These are phyloP conservation scores for Paramormyrops kingsleyae DNA, from an alignment of 2,113 vertebrate genomes.

Conservation along the genomic window DNA sequence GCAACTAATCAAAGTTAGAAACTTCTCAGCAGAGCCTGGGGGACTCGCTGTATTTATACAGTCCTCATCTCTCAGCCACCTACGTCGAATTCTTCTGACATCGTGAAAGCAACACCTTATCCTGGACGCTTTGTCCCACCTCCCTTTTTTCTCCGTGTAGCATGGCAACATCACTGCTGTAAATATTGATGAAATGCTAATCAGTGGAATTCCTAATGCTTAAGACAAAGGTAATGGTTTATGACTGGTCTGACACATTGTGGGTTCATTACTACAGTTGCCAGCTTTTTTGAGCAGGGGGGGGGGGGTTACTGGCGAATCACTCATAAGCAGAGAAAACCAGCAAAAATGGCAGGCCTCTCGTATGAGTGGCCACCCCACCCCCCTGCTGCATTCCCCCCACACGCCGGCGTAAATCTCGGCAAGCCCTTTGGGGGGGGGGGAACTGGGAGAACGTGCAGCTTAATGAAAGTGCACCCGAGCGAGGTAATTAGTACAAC, in stretches of 20 bases:
- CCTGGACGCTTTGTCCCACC: not conserved
- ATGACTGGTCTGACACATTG: slow-evolving; percentile 20
- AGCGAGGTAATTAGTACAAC: not conserved
- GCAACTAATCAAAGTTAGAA: slow-evolving; percentile 29
- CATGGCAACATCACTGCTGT: slow-evolving; percentile 33
- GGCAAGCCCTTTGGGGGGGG: not conserved
- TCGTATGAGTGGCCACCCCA: not conserved
- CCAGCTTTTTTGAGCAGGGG: not conserved
- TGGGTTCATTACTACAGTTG: not conserved
- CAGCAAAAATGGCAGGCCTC: not conserved
- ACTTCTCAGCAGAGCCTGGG: slow-evolving; percentile 10
- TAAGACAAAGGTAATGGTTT: slow-evolving; percentile 40
- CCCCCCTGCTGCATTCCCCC: not conserved
- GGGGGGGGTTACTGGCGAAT: not conserved
- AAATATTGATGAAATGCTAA: slow-evolving; percentile 51
- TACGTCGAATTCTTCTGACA: slow-evolving; percentile 23
- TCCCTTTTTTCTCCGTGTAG: slow-evolving; percentile 29
- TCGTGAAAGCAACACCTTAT: slow-evolving; percentile 29
- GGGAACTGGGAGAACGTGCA: not conserved
- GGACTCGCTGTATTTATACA: slow-evolving; percentile 28
- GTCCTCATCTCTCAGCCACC: slow-evolving; percentile 34
- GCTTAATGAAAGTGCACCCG: not conserved
- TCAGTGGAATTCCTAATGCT: slow-evolving; percentile 39
- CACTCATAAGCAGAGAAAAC: not conserved
- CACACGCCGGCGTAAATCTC: not conserved